Conservation (phyloP, 2,888 invertebrate genomes). For the Seira ritae region DNA sequence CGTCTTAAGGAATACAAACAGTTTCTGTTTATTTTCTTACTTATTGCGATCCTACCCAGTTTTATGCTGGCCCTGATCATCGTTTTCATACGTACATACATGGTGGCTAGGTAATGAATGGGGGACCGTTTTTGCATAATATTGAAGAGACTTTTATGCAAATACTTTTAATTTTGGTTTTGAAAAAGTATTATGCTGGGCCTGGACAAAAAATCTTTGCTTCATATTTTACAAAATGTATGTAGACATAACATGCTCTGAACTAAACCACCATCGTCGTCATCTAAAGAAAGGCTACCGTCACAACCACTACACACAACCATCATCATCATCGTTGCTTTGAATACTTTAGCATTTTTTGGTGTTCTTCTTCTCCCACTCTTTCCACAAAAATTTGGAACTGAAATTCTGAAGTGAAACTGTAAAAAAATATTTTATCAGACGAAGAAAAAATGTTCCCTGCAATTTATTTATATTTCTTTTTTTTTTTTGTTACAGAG, state of each 20-base stretch:
- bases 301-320: not conserved
- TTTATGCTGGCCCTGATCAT: no score
- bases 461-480: slow-evolving; percentile 29
- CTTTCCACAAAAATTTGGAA: not conserved
- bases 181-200: no score
- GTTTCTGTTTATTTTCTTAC: no score
- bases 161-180: slow-evolving; percentile 1
- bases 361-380: not conserved
- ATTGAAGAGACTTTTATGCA: not conserved
- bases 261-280: not conserved
- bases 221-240: not conserved
- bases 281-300: not conserved
- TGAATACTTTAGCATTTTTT: not conserved
- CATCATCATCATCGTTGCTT: not conserved
- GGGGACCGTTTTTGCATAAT: not conserved
- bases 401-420: not conserved
- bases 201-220: no score
- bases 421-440: slow-evolving; percentile 11
- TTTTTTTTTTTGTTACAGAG: slow-evolving; percentile 80
- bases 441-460: not conserved
- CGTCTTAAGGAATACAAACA: no score
- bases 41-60: no score
- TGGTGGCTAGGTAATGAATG: not conserved
- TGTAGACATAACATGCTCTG: not conserved
- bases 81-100: not conserved